phyloP scores from a whole-genome alignment of 2,797 vertebrate genomes.

The Staurois parvus region DNA sequence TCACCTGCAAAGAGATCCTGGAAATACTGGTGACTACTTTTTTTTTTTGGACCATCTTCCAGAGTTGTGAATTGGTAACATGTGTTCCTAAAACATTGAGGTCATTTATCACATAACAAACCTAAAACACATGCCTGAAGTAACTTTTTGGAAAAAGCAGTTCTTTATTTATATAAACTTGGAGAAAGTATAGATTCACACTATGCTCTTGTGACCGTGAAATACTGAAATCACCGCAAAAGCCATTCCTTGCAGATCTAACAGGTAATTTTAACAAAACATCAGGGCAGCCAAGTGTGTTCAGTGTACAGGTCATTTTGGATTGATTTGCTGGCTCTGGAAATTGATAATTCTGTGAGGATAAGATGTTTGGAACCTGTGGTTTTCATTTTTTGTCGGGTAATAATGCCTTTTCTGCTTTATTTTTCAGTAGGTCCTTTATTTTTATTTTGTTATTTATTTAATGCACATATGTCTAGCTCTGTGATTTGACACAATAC shows the following conservation, averaged over 20 bases:
- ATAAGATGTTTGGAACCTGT: constrained; percentile 12
- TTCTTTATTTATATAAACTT: background rate
- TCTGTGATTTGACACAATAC: too few species aligned
- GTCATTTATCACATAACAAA: background rate
- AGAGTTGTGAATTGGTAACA: background rate
- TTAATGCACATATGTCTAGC: too few species aligned
- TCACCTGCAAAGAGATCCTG: too few species aligned
- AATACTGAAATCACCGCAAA: constrained; percentile 2
- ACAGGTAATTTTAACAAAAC: constrained; percentile 32
- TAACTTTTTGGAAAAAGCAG: background rate
- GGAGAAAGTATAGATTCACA: background rate
- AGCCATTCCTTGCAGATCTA: constrained; percentile 7
- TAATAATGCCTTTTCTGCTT: too few species aligned
- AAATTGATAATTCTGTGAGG: constrained; percentile 33
- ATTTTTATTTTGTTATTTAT: too few species aligned
- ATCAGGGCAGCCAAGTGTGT: constrained; percentile 24
- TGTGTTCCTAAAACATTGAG: background rate
- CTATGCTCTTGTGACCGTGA: background rate
- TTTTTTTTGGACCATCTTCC: too few species aligned
- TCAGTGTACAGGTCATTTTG: constrained; percentile 1
- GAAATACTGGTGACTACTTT: too few species aligned
- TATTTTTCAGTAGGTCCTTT: too few species aligned
- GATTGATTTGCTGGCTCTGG: constrained; percentile 39
- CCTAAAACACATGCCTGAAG: background rate
- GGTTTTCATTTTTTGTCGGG: background rate